Percentiles rank a stretch among this genome's conserved stretches.
Conservation (phyloP, 1,140 invertebrate genomes). For the Triops cancriformis region DNA sequence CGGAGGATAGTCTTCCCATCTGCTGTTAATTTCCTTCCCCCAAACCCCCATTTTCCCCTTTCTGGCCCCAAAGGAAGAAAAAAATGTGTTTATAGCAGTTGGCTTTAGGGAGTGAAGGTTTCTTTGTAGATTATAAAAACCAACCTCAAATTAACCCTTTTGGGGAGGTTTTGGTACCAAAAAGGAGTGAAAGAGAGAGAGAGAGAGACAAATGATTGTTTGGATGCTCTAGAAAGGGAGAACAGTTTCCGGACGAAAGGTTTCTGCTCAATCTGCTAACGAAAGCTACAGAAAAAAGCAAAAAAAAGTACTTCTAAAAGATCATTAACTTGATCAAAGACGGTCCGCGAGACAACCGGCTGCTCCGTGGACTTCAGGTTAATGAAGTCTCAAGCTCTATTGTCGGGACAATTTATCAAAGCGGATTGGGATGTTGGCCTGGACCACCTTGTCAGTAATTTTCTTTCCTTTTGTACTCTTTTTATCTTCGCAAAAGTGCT, state of each 20-base stretch:
- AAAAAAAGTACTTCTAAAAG: background rate
- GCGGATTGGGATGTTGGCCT: background rate
- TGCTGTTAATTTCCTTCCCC: background rate
- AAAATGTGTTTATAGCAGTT: background rate
- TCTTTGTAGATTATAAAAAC: background rate
- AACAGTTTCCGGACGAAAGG: background rate
- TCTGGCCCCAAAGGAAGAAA: background rate
- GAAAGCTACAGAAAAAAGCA: background rate
- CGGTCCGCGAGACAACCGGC: background rate
- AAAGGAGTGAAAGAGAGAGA: background rate
- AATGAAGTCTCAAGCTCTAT: background rate
- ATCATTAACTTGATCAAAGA: constrained; percentile 7
- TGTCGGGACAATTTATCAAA: constrained; percentile 14
- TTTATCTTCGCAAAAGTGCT: background rate
- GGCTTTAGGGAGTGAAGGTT: background rate
- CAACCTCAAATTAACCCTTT: constrained; percentile 7
- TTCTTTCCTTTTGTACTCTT: background rate
- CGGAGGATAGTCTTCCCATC: constrained; percentile 8
- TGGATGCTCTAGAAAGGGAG: background rate
- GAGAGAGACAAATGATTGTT: background rate
- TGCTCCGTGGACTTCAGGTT: background rate
- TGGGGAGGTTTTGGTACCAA: background rate
- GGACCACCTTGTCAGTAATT: background rate
- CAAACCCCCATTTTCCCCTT: background rate
- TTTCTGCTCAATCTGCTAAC: background rate